Evolutionary conservation across 1,140 invertebrate species (phyloP).

Genomic region (Pseudomyrmex sp.): DNA sequence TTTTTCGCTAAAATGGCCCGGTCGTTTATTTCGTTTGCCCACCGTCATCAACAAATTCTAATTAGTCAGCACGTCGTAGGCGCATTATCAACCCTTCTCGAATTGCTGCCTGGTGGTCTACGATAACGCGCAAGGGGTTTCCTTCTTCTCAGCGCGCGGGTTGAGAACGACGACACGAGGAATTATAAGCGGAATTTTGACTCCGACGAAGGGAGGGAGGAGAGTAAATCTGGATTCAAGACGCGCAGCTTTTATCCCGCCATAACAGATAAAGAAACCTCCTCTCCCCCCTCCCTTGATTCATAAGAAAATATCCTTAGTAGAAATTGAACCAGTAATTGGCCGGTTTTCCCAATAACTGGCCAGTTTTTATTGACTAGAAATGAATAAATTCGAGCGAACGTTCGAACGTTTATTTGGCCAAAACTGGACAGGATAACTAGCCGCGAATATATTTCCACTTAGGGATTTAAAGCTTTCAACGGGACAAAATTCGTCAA

Average conservation of each 20-base stretch:
- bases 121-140: conserved; percentile 56
- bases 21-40: conserved; percentile 19
- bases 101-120: conserved; percentile 65
- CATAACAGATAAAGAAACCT: neutral
- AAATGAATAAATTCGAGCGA: too few relatives aligned
- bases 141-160: neutral
- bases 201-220: conserved; percentile 35
- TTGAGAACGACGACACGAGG: conserved; percentile 5
- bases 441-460: too few relatives aligned
- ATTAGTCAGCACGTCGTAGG: conserved; percentile 64
- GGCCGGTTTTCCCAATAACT: too few relatives aligned
- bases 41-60: conserved; percentile 63
- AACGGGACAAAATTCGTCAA: too few relatives aligned
- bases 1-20: conserved; percentile 16
- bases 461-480: too few relatives aligned
- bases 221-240: conserved; percentile 12
- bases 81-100: conserved; percentile 68
- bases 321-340: too few relatives aligned
- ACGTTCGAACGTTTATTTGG: too few relatives aligned
- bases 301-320: neutral
- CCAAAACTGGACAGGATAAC: too few relatives aligned
- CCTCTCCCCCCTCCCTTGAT: too few relatives aligned
- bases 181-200: conserved; percentile 52
- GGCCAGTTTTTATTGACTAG: too few relatives aligned
- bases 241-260: conserved; percentile 1